Percentiles rank a stretch among this genome's conserved stretches.
phyloP scores from a whole-genome alignment of 2,797 vertebrate genomes.

The Lates japonicus region DNA sequence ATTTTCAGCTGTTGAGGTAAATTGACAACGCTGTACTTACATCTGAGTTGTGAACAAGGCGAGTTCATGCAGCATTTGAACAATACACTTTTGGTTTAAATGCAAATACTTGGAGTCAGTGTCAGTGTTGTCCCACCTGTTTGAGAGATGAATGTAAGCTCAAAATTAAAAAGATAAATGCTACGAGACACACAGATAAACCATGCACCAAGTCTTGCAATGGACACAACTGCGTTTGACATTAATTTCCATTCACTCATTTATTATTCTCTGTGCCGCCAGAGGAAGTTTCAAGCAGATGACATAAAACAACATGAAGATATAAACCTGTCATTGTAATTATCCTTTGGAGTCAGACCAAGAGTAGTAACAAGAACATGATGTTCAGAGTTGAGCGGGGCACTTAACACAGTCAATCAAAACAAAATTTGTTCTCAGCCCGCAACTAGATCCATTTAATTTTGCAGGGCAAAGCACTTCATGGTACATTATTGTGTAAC shows the following conservation, averaged over 20 bases:
- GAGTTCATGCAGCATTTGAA: conserved; percentile 11
- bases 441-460: conserved; percentile 47
- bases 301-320: conserved; percentile 24
- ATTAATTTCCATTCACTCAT: background rate
- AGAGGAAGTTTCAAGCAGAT: conserved; percentile 21
- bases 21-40: conserved; percentile 1
- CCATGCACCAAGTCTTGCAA: background rate
- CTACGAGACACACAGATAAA: background rate
- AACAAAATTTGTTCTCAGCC: conserved; percentile 46
- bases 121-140: background rate
- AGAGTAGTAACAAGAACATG: conserved; percentile 28
- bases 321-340: conserved; percentile 29
- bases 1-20: conserved; percentile 41
- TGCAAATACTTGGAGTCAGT: conserved; percentile 2
- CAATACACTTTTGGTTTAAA: background rate
- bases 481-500: conserved; percentile 42
- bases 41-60: conserved; percentile 2
- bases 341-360: conserved; percentile 11
- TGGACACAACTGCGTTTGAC: background rate
- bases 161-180: background rate
- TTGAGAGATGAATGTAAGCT: conserved; percentile 7
- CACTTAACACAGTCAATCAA: conserved; percentile 41
- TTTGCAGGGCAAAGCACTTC: conserved; percentile 47
- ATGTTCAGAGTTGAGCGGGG: conserved; percentile 52
- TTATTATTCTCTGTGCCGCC: background rate